Evolutionary conservation across 2,888 invertebrate genomes (phyloP), one percentile per base, ranked within the genome.

Genomic region (Pristionchus mayeri): DNA sequence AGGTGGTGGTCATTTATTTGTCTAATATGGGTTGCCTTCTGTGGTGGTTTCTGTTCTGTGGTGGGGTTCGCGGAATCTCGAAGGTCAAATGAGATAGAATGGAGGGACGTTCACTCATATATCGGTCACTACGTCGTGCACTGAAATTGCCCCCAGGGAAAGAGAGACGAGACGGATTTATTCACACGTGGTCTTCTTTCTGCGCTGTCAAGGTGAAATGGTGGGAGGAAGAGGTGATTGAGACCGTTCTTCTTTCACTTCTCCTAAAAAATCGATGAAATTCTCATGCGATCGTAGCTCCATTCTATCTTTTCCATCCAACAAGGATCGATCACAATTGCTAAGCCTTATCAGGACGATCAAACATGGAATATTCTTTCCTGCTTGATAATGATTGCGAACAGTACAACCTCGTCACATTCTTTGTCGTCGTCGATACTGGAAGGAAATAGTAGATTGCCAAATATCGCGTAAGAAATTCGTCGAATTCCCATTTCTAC

Each of bases 371-470:
- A n/a, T n/a, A n/a, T n/a, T n/a, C n/a, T n/a, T n/a, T n/a, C n/a
- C n/a, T n/a, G n/a, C n/a, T n/a, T n/a, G n/a, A n/a, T n/a, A 9
- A n/a, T 57, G 24, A 24, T 57, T 57, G 57, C 24, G 24, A 57
- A 57, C 57, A 57, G 57, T 57, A 24, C 57, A 57, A 57, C 21
- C 57, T 44, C 44, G n/a, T n/a, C n/a, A n/a, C n/a, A n/a, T n/a
- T n/a, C n/a, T n/a, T n/a, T n/a, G n/a, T n/a, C n/a, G n/a, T n/a
- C n/a, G n/a, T n/a, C n/a, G n/a, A n/a, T n/a, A n/a, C n/a, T n/a
- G n/a, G n/a, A n/a, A n/a, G n/a, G n/a, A n/a, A n/a, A n/a, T n/a
- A n/a, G n/a, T n/a, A n/a, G n/a, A n/a, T n/a, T n/a, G n/a, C n/a
- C n/a, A n/a, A n/a, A n/a, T n/a, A n/a, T n/a, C n/a, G n/a, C n/a